These are phyloP conservation scores for Platygyra sinensis DNA, from an alignment of 64 coral and sea anemone genomes.

Conservation along the genomic window DNA sequence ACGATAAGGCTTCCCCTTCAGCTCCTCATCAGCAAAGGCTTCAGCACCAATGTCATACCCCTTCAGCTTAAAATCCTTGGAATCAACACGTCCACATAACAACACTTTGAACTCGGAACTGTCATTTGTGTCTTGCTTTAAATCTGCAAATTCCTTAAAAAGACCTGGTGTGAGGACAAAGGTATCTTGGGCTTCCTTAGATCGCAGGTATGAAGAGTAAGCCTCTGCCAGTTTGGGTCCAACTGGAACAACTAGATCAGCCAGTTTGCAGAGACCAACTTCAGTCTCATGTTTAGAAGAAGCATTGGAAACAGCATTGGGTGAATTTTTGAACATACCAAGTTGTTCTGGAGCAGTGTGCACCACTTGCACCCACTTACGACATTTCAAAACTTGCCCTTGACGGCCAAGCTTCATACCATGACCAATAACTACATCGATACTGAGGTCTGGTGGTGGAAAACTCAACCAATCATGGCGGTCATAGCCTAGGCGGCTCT, in stretches of 20 bases:
- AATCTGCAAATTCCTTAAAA: neutral
- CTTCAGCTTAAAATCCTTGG: neutral
- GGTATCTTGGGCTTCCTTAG: no score
- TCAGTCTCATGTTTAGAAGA: no score
- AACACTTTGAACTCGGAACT: neutral
- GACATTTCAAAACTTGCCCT: no score
- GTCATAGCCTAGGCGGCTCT: neutral
- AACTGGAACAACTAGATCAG: slow-evolving; percentile 19
- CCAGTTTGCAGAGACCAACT: no score
- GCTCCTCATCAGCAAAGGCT: no score
- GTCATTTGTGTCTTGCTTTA: no score
- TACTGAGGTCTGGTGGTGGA: neutral
- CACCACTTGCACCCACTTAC: neutral
- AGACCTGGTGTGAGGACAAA: no score
- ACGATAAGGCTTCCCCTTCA: no score
- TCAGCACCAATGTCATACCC: slow-evolving; percentile 3
- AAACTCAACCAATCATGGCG: neutral
- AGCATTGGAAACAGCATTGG: neutral
- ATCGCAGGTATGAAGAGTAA: no score
- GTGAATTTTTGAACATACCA: neutral
- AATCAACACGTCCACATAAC: neutral
- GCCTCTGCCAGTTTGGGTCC: no score
- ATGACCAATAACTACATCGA: neutral
- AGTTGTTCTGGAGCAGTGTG: slow-evolving; percentile 5
- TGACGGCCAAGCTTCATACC: neutral